Evolutionary conservation across 2,888 invertebrate species (phyloP).

Genomic region (Argyresthia albistria): DNA sequence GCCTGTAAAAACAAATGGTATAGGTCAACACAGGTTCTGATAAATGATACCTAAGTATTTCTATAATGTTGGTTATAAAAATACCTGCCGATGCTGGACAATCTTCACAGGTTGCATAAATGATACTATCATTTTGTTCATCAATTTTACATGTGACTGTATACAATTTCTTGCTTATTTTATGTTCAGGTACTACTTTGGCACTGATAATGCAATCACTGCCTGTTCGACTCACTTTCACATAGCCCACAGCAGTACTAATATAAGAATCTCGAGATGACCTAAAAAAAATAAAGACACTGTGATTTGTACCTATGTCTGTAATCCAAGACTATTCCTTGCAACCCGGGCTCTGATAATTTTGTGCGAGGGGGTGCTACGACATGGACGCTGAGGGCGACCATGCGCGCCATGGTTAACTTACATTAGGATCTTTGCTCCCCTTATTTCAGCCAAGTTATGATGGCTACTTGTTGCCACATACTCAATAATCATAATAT

Average conservation of each 20-base stretch:
- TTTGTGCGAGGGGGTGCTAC: no score
- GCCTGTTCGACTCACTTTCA: constrained; percentile 2
- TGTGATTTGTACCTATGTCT: no score
- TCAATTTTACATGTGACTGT: background rate
- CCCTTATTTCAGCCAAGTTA: no score
- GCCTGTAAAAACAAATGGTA: background rate
- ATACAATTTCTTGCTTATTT: constrained; percentile 3
- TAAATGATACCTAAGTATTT: background rate
- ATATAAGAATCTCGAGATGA: constrained; percentile 3
- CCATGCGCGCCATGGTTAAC: no score
- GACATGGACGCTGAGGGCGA: no score
- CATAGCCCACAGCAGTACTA: constrained; percentile 4
- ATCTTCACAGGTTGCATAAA: constrained; percentile 3
- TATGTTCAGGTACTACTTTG: constrained; percentile 7
- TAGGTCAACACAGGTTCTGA: background rate
- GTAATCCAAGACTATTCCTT: no score
- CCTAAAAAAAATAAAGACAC: no score
- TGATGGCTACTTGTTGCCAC: no score
- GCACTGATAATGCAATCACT: constrained; percentile 1
- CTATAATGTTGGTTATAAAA: background rate
- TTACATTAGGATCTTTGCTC: no score
- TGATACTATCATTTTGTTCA: constrained; percentile 1
- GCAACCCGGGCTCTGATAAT: no score
- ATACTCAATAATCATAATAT: no score
- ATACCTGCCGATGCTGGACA: constrained; percentile 5